Evolutionary conservation across 1,140 invertebrate genomes (phyloP).

Genomic region (Drosophila triauraria): DNA sequence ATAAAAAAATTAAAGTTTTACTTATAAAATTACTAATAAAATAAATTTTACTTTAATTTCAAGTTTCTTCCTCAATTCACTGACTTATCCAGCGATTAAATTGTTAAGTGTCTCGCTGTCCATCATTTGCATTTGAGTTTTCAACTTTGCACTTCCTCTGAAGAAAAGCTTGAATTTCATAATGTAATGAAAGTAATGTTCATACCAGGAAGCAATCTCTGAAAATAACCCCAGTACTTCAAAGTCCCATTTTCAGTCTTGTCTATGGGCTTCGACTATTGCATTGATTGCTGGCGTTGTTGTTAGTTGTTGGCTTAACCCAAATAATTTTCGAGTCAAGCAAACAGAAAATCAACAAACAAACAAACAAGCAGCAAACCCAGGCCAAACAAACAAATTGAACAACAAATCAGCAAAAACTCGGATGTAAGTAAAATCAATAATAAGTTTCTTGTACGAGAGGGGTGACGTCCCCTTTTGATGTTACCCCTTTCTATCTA

Average conservation of each 20-base stretch:
- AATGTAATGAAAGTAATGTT: slow-evolving; percentile 17
- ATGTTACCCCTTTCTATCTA: slow-evolving; percentile 3
- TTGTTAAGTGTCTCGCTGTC: not conserved
- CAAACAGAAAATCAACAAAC: slow-evolving; percentile 62
- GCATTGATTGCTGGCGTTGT: slow-evolving; percentile 36
- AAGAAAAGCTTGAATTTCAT: slow-evolving; percentile 19
- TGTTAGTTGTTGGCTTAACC: slow-evolving; percentile 62
- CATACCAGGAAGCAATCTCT: slow-evolving; percentile 23
- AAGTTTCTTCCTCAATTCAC: too few relatives aligned
- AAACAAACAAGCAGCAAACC: slow-evolving; percentile 27
- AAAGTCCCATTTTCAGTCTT: slow-evolving; percentile 11
- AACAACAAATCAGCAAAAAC: slow-evolving; percentile 57
- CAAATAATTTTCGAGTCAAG: slow-evolving; percentile 61
- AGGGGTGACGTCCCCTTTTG: not conserved
- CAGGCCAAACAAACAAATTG: slow-evolving; percentile 44
- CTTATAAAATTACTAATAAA: not conserved
- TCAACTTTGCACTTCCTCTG: slow-evolving; percentile 16
- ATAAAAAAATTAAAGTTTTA: too few relatives aligned
- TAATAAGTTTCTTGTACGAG: slow-evolving; percentile 23
- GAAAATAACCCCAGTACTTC: slow-evolving; percentile 21
- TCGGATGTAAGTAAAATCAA: slow-evolving; percentile 58
- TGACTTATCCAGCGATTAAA: not conserved
- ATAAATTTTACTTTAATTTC: too few relatives aligned
- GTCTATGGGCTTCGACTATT: slow-evolving; percentile 37
- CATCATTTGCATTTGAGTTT: slow-evolving; percentile 1